phyloP scores from a whole-genome alignment of 2,797 vertebrate species.

The Alca torda region DNA sequence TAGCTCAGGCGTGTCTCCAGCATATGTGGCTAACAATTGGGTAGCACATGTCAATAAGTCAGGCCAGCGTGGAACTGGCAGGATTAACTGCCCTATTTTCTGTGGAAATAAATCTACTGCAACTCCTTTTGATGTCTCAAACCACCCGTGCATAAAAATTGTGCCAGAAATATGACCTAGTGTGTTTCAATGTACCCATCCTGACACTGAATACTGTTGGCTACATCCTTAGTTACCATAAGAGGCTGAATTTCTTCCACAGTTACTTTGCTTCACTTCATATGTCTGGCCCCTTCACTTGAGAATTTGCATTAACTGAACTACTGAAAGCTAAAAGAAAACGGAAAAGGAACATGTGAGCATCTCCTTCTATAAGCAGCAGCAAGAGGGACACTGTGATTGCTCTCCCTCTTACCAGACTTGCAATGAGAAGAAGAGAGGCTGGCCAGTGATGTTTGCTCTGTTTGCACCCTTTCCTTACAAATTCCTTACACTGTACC shows the following conservation, averaged over 20 bases:
- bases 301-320: background rate
- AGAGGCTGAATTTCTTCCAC: background rate
- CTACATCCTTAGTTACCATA: background rate
- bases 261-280: background rate
- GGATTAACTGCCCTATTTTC: background rate
- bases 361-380: background rate
- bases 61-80: background rate
- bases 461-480: background rate
- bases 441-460: background rate
- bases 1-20: background rate
- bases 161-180: slow-evolving; percentile 12
- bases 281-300: background rate
- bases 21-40: slow-evolving; percentile 1
- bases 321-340: background rate
- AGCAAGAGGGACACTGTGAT: background rate
- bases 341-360: rapidly evolving
- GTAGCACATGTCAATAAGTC: background rate
- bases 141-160: background rate
- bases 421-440: background rate
- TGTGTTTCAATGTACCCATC: background rate
- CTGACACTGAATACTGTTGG: background rate
- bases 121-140: slow-evolving; percentile 16
- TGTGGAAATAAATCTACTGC: background rate
- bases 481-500: background rate
- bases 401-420: background rate